phyloP scores from a whole-genome alignment of 2,113 vertebrate genomes.

The Pterocles burchelli region DNA sequence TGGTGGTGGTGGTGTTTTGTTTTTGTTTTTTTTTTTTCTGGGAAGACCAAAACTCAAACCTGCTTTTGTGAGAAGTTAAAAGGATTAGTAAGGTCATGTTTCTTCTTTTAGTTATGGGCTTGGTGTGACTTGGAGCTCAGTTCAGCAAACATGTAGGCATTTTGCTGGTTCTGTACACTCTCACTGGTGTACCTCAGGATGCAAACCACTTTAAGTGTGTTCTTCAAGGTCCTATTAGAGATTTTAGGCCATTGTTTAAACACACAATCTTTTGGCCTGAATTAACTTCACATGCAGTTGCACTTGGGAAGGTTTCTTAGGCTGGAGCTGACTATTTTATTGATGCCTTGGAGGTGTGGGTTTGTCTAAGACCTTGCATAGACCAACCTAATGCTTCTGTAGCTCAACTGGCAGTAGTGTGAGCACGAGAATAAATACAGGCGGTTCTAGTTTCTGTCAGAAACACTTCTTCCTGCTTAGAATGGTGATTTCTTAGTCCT shows the following conservation, averaged over 20 bases:
- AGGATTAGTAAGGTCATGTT: neutral
- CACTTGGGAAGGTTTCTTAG: neutral
- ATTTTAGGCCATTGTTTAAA: neutral
- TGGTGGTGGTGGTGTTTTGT: neutral
- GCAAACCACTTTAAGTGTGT: neutral
- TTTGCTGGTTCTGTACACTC: neutral
- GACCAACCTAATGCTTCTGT: neutral
- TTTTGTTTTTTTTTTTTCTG: neutral
- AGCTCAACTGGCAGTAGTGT: neutral
- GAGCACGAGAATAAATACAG: neutral
- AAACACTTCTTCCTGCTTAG: neutral
- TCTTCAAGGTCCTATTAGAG: neutral
- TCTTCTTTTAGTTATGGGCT: neutral
- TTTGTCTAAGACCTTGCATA: neutral
- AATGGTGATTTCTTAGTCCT: neutral
- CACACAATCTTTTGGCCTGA: neutral
- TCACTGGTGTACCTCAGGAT: neutral
- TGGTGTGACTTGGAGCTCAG: neutral
- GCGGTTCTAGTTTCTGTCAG: neutral
- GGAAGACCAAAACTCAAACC: neutral
- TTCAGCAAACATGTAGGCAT: neutral
- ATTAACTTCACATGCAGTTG: neutral
- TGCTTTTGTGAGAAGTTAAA: neutral
- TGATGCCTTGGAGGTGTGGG: neutral
- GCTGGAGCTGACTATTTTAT: neutral